These are phyloP conservation scores for Agriopis marginaria DNA, from an alignment of 2,888 invertebrate species.

Conservation along the genomic window DNA sequence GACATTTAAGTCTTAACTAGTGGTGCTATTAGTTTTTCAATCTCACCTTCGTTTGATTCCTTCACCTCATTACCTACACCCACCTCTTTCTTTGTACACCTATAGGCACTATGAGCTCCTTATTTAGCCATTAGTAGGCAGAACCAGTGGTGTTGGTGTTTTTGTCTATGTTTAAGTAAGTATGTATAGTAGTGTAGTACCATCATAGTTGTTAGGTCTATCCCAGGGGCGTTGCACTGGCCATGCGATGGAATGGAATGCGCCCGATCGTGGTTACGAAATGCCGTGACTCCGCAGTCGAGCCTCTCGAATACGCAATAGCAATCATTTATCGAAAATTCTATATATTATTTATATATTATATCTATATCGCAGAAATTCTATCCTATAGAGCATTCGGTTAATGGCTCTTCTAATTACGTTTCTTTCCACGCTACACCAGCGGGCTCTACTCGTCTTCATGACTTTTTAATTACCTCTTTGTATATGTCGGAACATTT, in stretches of 20 bases:
- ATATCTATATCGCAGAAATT: slow-evolving; percentile 6
- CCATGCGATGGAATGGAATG: slow-evolving; percentile 82
- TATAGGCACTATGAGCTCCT: slow-evolving; percentile 42
- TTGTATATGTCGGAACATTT: slow-evolving; percentile 75
- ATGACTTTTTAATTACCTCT: slow-evolving; percentile 81
- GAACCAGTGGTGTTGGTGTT: slow-evolving; percentile 41
- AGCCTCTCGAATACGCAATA: slow-evolving; percentile 68
- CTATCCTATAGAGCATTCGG: slow-evolving; percentile 45
- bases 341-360: slow-evolving; percentile 39
- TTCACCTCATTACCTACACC: slow-evolving; percentile 58
- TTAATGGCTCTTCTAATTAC: slow-evolving; percentile 62
- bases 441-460: slow-evolving; percentile 56
- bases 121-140: slow-evolving; percentile 48
- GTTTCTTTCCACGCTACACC: slow-evolving; percentile 56
- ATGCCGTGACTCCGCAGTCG: slow-evolving; percentile 75
- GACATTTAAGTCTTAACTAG: slow-evolving; percentile 4
- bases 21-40: slow-evolving; percentile 23
- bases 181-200: slow-evolving; percentile 39
- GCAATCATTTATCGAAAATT: slow-evolving; percentile 53
- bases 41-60: slow-evolving; percentile 56
- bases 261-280: slow-evolving; percentile 82
- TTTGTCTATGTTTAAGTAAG: slow-evolving; percentile 40
- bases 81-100: slow-evolving; percentile 48
- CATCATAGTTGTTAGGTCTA: slow-evolving; percentile 45
- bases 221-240: slow-evolving; percentile 78